Percentiles rank a stretch among this genome's conserved stretches.
Evolutionary conservation across 2,113 vertebrate genomes (phyloP).

Genomic region (Microtus ochrogaster): DNA sequence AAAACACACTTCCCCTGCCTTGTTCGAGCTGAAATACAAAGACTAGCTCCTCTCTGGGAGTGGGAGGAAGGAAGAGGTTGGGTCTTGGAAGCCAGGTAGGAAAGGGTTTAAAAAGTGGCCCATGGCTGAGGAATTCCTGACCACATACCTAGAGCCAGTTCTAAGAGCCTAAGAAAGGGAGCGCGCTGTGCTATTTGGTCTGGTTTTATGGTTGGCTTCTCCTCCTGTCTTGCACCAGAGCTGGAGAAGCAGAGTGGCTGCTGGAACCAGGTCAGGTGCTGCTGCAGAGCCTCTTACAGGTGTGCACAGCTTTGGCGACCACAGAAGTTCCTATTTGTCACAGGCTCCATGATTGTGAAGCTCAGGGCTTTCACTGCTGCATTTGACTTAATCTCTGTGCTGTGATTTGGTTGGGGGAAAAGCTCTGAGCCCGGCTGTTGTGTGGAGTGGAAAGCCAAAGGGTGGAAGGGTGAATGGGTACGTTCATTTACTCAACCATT

Average conservation of each 20-base stretch:
- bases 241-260: background rate
- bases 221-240: background rate
- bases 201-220: background rate
- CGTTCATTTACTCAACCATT: background rate
- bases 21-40: background rate
- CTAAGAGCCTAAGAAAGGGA: background rate
- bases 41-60: background rate
- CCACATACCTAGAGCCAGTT: background rate
- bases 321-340: background rate
- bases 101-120: background rate
- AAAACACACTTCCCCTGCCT: background rate
- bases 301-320: background rate
- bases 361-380: background rate
- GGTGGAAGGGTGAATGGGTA: background rate
- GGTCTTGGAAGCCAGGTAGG: background rate
- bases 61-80: background rate
- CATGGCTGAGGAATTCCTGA: background rate
- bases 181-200: background rate
- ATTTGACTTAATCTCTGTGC: background rate
- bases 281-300: background rate
- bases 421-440: background rate
- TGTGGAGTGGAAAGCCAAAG: background rate
- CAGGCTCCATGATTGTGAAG: background rate
- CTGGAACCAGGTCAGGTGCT: background rate
- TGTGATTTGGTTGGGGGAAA: background rate